Conservation (phyloP, 1,140 invertebrate genomes). For the Gryon sp. region DNA sequence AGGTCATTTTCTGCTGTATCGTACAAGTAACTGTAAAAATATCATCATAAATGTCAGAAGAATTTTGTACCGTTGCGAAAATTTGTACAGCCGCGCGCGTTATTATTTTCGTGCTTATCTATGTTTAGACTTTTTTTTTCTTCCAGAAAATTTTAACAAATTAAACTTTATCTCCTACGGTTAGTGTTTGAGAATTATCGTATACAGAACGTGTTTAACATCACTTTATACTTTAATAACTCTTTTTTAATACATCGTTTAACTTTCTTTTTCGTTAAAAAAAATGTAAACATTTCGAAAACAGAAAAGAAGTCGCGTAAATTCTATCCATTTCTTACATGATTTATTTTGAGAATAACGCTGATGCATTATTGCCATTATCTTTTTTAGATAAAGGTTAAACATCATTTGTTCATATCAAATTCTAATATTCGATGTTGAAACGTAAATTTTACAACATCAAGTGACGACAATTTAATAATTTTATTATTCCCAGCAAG, state of each 20-base stretch:
- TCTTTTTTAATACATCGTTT: too few relatives aligned
- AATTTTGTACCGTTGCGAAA: constrained; percentile 36
- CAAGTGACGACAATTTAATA: constrained; percentile 28
- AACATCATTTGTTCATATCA: constrained; percentile 14
- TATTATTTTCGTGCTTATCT: constrained; percentile 19
- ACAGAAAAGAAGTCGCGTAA: neutral
- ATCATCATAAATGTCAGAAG: constrained; percentile 40
- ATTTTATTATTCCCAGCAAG: constrained; percentile 11
- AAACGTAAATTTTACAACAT: constrained; percentile 21
- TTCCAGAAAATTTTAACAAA: neutral
- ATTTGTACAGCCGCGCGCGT: constrained; percentile 6
- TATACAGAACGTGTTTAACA: too few relatives aligned
- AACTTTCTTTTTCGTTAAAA: too few relatives aligned
- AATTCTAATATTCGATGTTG: constrained; percentile 25
- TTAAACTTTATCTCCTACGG: neutral
- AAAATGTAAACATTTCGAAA: too few relatives aligned
- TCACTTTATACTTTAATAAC: too few relatives aligned
- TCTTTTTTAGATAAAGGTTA: constrained; percentile 38
- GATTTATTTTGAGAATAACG: constrained; percentile 12
- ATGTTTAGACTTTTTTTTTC: neutral
- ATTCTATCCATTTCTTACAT: constrained; percentile 2
- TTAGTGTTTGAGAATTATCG: too few relatives aligned
- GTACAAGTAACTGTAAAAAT: constrained; percentile 35
- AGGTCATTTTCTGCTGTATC: constrained; percentile 39
- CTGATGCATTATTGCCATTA: constrained; percentile 23